phyloP scores from a whole-genome alignment of 2,888 invertebrate species.

The Steinernema scapterisci region DNA sequence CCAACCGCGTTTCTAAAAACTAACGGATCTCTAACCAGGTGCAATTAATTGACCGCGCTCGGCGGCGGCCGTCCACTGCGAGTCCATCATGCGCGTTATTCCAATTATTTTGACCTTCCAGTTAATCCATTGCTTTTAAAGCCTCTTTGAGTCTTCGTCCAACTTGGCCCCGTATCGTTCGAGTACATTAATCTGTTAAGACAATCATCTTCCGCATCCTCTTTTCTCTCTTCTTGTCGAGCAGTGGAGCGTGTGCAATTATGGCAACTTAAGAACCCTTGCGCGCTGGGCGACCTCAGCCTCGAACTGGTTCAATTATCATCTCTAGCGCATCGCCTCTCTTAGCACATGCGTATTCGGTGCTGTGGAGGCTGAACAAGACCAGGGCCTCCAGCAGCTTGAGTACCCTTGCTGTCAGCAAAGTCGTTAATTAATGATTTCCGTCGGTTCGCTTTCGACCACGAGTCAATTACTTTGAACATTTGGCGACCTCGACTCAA shows the following conservation, averaged over 20 bases:
- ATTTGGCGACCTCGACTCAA: conserved; percentile 13
- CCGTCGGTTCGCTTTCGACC: conserved; percentile 18
- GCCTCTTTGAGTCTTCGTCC: conserved; percentile 4
- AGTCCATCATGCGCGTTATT: background rate
- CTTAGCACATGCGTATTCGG: background rate
- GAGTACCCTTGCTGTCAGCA: background rate
- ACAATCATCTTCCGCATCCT: background rate
- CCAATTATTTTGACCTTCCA: conserved; percentile 25
- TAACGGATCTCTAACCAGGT: background rate
- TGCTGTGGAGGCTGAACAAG: background rate
- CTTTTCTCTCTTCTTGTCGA: background rate
- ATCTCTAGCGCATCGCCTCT: background rate
- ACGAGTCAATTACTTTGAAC: conserved; percentile 12
- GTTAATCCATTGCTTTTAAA: background rate
- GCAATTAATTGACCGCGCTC: background rate
- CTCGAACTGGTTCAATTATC: conserved; percentile 7
- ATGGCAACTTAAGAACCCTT: conserved; percentile 18
- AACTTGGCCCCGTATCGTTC: background rate
- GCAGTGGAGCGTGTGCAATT: conserved; percentile 12
- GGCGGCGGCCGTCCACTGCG: background rate
- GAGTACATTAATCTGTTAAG: conserved; percentile 27
- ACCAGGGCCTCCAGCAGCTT: background rate
- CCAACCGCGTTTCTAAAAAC: background rate
- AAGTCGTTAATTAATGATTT: conserved; percentile 24
- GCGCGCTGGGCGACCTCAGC: background rate